These are phyloP conservation scores for Clinocottus analis DNA, from an alignment of 2,113 vertebrate species.

Conservation along the genomic window DNA sequence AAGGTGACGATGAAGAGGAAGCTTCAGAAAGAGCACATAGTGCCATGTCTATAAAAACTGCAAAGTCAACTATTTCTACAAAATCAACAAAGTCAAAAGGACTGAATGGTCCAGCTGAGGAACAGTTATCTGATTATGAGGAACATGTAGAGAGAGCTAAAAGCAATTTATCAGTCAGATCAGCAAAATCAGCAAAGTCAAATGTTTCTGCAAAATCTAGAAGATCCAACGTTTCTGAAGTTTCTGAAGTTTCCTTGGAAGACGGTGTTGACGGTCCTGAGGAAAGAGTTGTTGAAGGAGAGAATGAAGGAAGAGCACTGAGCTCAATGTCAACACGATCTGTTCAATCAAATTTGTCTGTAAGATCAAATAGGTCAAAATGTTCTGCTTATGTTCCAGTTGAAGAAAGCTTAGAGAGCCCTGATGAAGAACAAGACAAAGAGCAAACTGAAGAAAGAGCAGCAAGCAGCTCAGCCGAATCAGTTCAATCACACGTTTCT, in stretches of 20 bases:
- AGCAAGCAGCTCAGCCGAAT: slow-evolving; percentile 54
- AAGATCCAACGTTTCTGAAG: not conserved
- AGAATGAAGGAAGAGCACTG: slow-evolving; percentile 34
- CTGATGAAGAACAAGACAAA: slow-evolving; percentile 6
- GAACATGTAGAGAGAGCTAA: slow-evolving; percentile 35
- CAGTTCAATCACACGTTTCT: slow-evolving; percentile 30
- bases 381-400: slow-evolving; percentile 35
- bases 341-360: slow-evolving; percentile 47
- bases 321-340: slow-evolving; percentile 56
- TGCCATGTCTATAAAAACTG: slow-evolving; percentile 47
- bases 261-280: not conserved
- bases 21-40: slow-evolving; percentile 40
- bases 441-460: slow-evolving; percentile 44
- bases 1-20: slow-evolving; percentile 9
- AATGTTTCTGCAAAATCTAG: slow-evolving; percentile 37
- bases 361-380: slow-evolving; percentile 31
- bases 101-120: not conserved
- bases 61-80: slow-evolving; percentile 59
- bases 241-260: no score
- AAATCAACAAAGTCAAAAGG: slow-evolving; percentile 52
- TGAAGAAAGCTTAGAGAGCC: slow-evolving; percentile 1
- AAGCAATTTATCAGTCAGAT: slow-evolving; percentile 57
- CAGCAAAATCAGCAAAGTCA: slow-evolving; percentile 52
- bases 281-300: not conserved
- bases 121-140: not conserved